These are phyloP conservation scores for Heterocephalus glaber DNA, from an alignment of 2,113 vertebrate genomes.

Conservation along the genomic window DNA sequence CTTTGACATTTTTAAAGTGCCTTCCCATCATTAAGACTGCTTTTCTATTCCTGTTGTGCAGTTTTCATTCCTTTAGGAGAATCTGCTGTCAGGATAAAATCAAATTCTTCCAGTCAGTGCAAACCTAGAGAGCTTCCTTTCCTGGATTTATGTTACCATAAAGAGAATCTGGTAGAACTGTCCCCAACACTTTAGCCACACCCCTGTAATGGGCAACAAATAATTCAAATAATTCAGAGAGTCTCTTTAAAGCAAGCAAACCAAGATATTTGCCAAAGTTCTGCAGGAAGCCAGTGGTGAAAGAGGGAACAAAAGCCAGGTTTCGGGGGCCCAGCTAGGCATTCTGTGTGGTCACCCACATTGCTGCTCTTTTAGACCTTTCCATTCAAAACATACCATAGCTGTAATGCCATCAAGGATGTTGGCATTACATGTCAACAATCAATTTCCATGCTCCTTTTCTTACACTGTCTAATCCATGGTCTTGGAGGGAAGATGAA, in stretches of 20 bases:
- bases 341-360: slow-evolving; percentile 79
- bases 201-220: background rate
- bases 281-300: slow-evolving; percentile 74
- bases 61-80: slow-evolving; percentile 25
- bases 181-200: slow-evolving; percentile 50
- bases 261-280: slow-evolving; percentile 66
- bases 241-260: slow-evolving; percentile 61
- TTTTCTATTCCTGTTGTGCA: slow-evolving; percentile 53
- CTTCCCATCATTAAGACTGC: slow-evolving; percentile 4
- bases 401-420: slow-evolving; percentile 60
- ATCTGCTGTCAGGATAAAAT: slow-evolving; percentile 28
- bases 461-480: background rate
- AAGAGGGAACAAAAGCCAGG: slow-evolving; percentile 65
- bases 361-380: slow-evolving; percentile 66
- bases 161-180: slow-evolving; percentile 44
- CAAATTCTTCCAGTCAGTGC: background rate
- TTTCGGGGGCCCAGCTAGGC: slow-evolving; percentile 46
- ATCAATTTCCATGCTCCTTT: background rate
- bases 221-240: slow-evolving; percentile 57
- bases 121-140: slow-evolving; percentile 25
- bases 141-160: background rate
- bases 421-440: background rate
- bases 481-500: background rate
- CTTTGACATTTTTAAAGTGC: slow-evolving; percentile 51
- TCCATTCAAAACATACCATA: slow-evolving; percentile 68